phyloP scores from a whole-genome alignment of 1,140 invertebrate species.

The Ceratina japonica region DNA sequence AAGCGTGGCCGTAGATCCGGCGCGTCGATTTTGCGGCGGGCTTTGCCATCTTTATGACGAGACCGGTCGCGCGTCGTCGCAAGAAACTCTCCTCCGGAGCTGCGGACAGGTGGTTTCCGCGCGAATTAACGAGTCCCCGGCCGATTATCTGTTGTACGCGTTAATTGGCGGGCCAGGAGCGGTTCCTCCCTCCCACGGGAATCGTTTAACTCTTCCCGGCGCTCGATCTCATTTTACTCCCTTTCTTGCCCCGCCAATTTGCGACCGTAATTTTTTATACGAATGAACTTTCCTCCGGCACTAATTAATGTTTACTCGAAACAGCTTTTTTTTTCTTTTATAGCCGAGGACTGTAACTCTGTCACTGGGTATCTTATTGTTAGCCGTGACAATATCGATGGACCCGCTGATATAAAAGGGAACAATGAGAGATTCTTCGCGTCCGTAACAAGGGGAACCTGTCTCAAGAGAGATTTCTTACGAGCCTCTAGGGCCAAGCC shows the following conservation, averaged over 20 bases:
- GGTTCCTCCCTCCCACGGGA: background rate
- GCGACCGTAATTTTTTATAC: no score
- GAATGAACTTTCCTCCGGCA: no score
- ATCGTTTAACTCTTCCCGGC: slow-evolving; percentile 2
- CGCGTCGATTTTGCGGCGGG: slow-evolving; percentile 26
- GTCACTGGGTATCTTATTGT: background rate
- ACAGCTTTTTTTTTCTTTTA: background rate
- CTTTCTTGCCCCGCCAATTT: no score
- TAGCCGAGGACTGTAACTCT: background rate
- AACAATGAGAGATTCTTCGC: slow-evolving; percentile 18
- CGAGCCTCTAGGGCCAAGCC: background rate
- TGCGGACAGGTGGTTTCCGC: slow-evolving; percentile 69
- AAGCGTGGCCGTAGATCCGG: slow-evolving; percentile 19
- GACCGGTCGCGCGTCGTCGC: slow-evolving; percentile 22
- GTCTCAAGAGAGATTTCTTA: slow-evolving; percentile 18
- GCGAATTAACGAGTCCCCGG: slow-evolving; percentile 66
- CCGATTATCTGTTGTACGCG: slow-evolving; percentile 64
- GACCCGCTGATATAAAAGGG: background rate
- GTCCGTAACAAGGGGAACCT: slow-evolving; percentile 12
- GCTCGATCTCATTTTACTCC: no score
- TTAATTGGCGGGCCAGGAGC: slow-evolving; percentile 63
- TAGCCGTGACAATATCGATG: slow-evolving; percentile 1
- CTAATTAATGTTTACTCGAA: background rate
- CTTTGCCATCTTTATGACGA: slow-evolving; percentile 3
- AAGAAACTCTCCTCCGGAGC: slow-evolving; percentile 12